Base-by-base conservation (phyloP, 1,140 invertebrate genomes). In the Listronotus oregonensis region DNA sequence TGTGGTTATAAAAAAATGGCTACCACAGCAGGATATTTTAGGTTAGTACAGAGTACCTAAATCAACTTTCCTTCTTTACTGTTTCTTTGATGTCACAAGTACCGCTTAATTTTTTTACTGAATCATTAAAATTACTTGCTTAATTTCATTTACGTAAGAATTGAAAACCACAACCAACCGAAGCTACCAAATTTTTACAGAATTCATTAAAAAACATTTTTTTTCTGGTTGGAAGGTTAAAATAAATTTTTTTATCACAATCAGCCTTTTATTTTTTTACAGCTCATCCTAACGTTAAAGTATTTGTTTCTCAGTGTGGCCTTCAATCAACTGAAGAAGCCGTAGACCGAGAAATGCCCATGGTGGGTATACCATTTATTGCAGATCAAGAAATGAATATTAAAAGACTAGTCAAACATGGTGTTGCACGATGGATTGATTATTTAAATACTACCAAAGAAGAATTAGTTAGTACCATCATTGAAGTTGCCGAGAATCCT, bases 1-100 rank as follows among this genome's bases (percentile, higher is more conserved):
- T 79, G 79, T 92, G 0, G 80, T 85, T 61, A 75, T 87, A 1
- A 81, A 78, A 18, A 84, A 84, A 58, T 91, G 90, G 89, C 72
- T 90, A 4, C 89, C 89, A 0, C 89, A 92, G 71, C 85, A 85
- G 61, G 88, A 89, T 71, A 80, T 90, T 64, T 75, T 90, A 67
- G 83, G 87, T 89, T 27, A 27, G 21, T 27, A 27, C 2, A 27
- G 5, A 1, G 21, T 27, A 1, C 21, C 21, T 1, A 27, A 27
- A 27, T 5, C 5, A 27, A 3, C 21, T 27, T 27, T 27, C n/a
- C n/a, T n/a, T n/a, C n/a, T 27, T 27, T 27, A 27, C 21, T 27
- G 5, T 5, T 27, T 27, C 21, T 3, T 27, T 27, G 21, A 27
- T 27, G 5, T 27, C 21, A 27, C 1, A 27, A 27, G 21, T 27